Conservation (phyloP, 2,113 vertebrate genomes). For the Eulacestoma nigropectus region DNA sequence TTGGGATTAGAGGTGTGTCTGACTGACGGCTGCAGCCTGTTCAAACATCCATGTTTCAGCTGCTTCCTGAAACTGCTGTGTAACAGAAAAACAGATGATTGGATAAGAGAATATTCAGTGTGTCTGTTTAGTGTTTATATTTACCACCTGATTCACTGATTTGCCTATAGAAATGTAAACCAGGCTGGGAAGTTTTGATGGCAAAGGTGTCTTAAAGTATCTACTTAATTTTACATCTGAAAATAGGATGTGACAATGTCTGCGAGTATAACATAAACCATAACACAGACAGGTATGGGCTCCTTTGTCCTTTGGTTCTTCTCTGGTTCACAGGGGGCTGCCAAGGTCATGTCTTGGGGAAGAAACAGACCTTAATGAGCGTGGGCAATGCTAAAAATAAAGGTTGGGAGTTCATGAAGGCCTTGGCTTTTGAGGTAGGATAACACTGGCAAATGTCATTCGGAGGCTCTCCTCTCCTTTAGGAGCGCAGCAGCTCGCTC, state of each 20-base stretch:
- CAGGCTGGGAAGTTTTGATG: not conserved
- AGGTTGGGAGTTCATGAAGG: not conserved
- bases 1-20: not conserved
- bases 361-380: not conserved
- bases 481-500: not conserved
- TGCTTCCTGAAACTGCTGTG: not conserved
- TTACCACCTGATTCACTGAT: not conserved
- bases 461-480: not conserved
- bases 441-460: not conserved
- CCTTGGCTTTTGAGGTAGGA: not conserved
- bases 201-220: not conserved
- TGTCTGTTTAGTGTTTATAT: not conserved
- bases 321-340: not conserved
- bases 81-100: not conserved
- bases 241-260: not conserved
- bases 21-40: not conserved
- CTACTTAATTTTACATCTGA: not conserved
- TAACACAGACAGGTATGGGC: not conserved
- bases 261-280: rapidly evolving
- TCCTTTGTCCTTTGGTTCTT: not conserved
- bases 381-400: not conserved
- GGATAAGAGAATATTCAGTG: not conserved
- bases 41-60: not conserved
- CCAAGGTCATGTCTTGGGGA: not conserved
- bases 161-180: not conserved